phyloP scores from a whole-genome alignment of 2,888 invertebrate species.

The Diploptera punctata region DNA sequence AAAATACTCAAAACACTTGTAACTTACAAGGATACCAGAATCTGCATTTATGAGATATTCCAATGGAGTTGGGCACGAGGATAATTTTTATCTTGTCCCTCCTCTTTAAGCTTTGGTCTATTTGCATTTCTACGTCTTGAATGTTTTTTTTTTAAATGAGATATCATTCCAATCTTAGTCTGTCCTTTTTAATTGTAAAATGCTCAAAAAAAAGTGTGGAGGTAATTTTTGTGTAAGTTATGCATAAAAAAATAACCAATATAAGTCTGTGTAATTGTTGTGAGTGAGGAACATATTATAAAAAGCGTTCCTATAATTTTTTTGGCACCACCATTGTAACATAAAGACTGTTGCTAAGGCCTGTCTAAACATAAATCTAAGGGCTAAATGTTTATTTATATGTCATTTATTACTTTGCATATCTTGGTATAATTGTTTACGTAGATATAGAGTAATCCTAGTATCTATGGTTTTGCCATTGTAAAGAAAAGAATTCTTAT shows the following conservation, averaged over 20 bases:
- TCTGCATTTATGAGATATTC: constrained; percentile 37
- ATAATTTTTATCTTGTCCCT: background rate
- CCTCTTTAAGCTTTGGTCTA: constrained; percentile 10
- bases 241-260: background rate
- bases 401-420: constrained; percentile 1
- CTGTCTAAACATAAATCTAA: background rate
- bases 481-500: constrained; percentile 37
- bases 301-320: no score
- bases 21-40: constrained; percentile 33
- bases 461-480: constrained; percentile 34
- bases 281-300: no score
- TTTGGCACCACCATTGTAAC: no score
- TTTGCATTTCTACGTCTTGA: constrained; percentile 28
- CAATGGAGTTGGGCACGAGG: background rate
- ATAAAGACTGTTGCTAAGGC: constrained; percentile 12
- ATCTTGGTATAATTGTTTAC: constrained; percentile 25
- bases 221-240: background rate
- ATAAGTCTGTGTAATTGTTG: constrained; percentile 4
- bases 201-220: background rate
- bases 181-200: constrained; percentile 6
- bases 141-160: constrained; percentile 22
- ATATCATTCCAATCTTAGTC: constrained; percentile 11
- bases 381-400: background rate
- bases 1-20: constrained; percentile 15
- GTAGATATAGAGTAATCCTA: constrained; percentile 4